Conservation (phyloP, 2,888 invertebrate genomes). For the Drosophila pseudotalamancana region DNA sequence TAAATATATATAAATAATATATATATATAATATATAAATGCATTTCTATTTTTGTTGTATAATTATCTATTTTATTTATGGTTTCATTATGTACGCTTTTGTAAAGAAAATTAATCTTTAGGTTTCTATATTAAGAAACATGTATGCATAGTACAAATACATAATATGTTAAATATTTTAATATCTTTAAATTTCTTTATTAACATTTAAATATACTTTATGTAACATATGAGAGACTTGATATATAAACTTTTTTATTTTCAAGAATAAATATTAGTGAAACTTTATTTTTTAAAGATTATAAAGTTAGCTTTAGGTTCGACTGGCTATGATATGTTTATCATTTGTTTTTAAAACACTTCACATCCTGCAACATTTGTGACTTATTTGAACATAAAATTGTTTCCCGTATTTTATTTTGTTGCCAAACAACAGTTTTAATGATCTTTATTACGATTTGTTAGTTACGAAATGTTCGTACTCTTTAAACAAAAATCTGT, state of each 20-base stretch:
- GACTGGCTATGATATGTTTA: background rate
- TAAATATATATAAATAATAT: background rate
- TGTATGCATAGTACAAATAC: background rate
- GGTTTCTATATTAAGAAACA: background rate
- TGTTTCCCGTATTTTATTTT: constrained; percentile 11
- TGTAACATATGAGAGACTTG: background rate
- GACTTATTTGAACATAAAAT: background rate
- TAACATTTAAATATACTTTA: background rate
- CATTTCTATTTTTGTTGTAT: background rate
- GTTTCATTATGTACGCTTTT: background rate
- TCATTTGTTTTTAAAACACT: background rate
- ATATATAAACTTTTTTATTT: background rate
- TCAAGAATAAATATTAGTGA: background rate
- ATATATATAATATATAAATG: too few relatives aligned
- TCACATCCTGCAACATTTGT: constrained; percentile 1
- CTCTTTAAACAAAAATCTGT: constrained; percentile 46
- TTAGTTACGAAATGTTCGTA: constrained; percentile 37
- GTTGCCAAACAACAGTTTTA: constrained; percentile 2
- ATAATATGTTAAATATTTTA: background rate
- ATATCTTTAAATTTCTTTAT: background rate
- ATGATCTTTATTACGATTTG: constrained; percentile 12
- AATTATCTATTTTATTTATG: background rate
- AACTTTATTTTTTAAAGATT: too few relatives aligned
- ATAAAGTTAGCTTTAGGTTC: background rate
- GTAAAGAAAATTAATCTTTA: background rate